phyloP scores from a whole-genome alignment of 92 coral and sea anemone genomes.

The Heliopora coerulea region DNA sequence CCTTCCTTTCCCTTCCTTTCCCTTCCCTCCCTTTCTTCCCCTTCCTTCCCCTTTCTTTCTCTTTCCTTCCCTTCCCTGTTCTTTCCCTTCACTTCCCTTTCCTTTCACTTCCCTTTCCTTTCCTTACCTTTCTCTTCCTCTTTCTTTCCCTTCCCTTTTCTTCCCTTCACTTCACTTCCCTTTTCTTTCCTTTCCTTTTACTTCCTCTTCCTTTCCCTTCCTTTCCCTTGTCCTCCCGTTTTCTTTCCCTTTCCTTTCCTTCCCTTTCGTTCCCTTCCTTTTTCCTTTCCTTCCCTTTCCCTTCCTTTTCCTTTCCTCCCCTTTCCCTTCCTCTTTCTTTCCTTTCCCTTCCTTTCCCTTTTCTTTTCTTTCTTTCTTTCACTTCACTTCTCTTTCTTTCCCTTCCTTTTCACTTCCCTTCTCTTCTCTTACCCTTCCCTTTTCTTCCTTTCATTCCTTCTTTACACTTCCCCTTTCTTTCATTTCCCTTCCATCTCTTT shows the following conservation, averaged over 20 bases:
- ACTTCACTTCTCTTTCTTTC: too few species aligned
- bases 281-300: not conserved
- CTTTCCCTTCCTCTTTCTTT: not conserved
- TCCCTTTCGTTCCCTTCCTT: constrained; percentile 7
- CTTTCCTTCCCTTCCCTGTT: not conserved
- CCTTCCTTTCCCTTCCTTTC: not conserved
- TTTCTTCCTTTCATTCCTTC: not conserved
- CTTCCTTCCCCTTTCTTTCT: not conserved
- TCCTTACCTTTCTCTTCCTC: not conserved
- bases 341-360: too few species aligned
- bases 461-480: too few species aligned
- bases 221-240: too few species aligned
- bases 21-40: not conserved
- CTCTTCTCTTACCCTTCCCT: too few species aligned
- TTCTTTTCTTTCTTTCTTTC: too few species aligned
- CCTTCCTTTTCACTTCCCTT: too few species aligned
- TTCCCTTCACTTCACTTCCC: not conserved
- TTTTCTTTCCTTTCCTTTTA: not conserved
- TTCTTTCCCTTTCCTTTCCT: not conserved
- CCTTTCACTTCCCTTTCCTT: not conserved
- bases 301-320: too few species aligned
- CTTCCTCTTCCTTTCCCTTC: not conserved
- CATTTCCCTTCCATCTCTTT: too few species aligned
- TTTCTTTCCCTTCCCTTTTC: not conserved
- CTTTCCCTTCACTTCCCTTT: not conserved